phyloP scores from a whole-genome alignment of 2,888 invertebrate genomes.

The Amblyjoppa fuscipennis region DNA sequence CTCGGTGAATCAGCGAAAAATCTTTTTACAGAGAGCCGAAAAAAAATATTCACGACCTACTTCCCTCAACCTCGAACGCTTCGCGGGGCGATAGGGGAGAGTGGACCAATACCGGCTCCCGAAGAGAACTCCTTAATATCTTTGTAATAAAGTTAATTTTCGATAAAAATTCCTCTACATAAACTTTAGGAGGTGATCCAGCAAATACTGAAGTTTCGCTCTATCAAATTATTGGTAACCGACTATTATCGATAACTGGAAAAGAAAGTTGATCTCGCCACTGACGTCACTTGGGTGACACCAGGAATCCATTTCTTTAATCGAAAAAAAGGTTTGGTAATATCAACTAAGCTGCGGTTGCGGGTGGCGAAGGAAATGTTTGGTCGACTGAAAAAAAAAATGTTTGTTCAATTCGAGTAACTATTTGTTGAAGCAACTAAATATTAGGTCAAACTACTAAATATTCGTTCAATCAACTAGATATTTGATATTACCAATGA shows the following conservation, averaged over 20 bases:
- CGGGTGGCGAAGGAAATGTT: too few relatives aligned
- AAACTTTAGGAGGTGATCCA: not conserved
- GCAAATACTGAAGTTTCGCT: not conserved
- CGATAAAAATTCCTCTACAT: not conserved
- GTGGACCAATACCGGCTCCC: not conserved
- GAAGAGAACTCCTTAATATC: not conserved
- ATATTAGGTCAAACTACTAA: too few relatives aligned
- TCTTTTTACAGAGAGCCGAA: constrained; percentile 8
- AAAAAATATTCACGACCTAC: constrained; percentile 17
- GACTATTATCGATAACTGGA: too few relatives aligned
- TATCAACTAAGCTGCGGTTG: too few relatives aligned
- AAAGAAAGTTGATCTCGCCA: not conserved
- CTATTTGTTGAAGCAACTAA: too few relatives aligned
- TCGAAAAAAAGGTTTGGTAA: too few relatives aligned
- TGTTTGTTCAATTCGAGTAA: too few relatives aligned
- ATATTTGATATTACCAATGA: too few relatives aligned
- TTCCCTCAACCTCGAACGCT: not conserved
- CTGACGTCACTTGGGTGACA: not conserved
- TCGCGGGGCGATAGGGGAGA: not conserved
- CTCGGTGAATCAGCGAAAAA: constrained; percentile 22
- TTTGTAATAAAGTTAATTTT: not conserved
- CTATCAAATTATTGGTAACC: not conserved
- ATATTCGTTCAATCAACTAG: too few relatives aligned
- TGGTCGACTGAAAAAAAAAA: too few relatives aligned
- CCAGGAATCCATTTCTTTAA: not conserved